Percentiles rank a stretch among this genome's conserved stretches.
Conservation (phyloP, 2,888 invertebrate species). For the Tenodera sinensis region DNA sequence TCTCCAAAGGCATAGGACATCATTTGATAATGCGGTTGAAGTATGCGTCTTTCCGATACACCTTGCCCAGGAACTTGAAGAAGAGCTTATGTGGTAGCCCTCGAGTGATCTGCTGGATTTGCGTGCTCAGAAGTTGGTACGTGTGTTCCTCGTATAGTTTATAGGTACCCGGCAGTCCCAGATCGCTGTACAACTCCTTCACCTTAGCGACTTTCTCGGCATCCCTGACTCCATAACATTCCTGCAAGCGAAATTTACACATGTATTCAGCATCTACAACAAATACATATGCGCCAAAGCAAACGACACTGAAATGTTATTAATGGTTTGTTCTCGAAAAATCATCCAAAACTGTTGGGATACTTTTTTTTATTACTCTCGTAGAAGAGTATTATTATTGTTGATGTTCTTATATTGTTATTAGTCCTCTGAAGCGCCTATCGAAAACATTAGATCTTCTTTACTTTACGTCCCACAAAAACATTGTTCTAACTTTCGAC, state of each 20-base stretch:
- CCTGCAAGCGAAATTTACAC: constrained; percentile 39
- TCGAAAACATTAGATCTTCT: no score
- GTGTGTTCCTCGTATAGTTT: constrained; percentile 78
- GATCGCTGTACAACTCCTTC: constrained; percentile 71
- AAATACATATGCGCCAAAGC: no score
- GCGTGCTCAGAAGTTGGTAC: constrained; percentile 74
- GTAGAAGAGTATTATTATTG: no score
- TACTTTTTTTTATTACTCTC: no score
- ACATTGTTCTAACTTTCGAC: no score
- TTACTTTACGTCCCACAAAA: no score
- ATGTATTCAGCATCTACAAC: no score
- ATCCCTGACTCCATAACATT: constrained; percentile 72
- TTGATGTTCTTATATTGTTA: no score
- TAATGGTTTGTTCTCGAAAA: no score
- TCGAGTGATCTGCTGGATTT: constrained; percentile 78
- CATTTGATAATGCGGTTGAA: not conserved
- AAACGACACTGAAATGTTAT: no score
- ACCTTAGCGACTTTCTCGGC: constrained; percentile 63
- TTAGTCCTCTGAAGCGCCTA: no score
- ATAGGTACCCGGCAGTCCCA: constrained; percentile 72
- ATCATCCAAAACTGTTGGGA: no score
- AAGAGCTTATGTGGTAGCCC: constrained; percentile 78
- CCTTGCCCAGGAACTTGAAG: constrained; percentile 75
- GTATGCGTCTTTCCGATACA: constrained; percentile 51
- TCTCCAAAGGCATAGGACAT: not conserved